Evolutionary conservation across 2,888 invertebrate genomes (phyloP).

Genomic region (Conchocele bisecta): DNA sequence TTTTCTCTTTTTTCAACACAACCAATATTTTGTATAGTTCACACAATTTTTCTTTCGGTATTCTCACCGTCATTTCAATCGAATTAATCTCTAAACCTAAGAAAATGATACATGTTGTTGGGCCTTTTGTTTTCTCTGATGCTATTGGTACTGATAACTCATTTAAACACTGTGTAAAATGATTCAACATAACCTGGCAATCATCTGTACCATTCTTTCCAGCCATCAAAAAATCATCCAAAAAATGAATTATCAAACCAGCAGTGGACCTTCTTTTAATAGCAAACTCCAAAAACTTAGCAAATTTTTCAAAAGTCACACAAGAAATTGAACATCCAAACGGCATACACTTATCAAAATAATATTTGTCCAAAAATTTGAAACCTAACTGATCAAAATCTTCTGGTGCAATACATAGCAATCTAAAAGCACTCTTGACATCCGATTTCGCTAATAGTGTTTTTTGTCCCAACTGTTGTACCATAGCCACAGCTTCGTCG

Average conservation of each 20-base stretch:
- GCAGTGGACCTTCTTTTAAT: neutral
- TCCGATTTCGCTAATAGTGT: neutral
- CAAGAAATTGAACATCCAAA: constrained; percentile 39
- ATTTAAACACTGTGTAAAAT: neutral
- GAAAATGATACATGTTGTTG: constrained; percentile 11
- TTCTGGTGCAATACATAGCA: constrained; percentile 8
- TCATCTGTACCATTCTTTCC: constrained; percentile 7
- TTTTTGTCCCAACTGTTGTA: constrained; percentile 17
- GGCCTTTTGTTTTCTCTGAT: constrained; percentile 16
- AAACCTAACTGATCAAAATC: constrained; percentile 41
- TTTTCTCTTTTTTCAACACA: constrained; percentile 1
- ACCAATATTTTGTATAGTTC: constrained; percentile 6
- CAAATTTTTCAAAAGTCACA: constrained; percentile 38
- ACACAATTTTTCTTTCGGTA: constrained; percentile 19
- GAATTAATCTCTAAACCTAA: constrained; percentile 36
- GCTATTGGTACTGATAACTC: constrained; percentile 22
- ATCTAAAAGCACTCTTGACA: constrained; percentile 20
- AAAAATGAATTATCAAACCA: constrained; percentile 23
- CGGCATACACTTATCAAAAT: constrained; percentile 32
- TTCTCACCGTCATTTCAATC: constrained; percentile 10
- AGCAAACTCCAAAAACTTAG: constrained; percentile 39
- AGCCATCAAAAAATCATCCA: constrained; percentile 35
- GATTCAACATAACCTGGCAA: neutral
- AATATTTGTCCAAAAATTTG: constrained; percentile 22
- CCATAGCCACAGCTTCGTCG: constrained; percentile 27